A percentile compares a stretch with the other conserved stretches of the same genome.
These are phyloP conservation scores for Orycteropus afer DNA, from an alignment of 2,113 vertebrate genomes.

Conservation along the genomic window DNA sequence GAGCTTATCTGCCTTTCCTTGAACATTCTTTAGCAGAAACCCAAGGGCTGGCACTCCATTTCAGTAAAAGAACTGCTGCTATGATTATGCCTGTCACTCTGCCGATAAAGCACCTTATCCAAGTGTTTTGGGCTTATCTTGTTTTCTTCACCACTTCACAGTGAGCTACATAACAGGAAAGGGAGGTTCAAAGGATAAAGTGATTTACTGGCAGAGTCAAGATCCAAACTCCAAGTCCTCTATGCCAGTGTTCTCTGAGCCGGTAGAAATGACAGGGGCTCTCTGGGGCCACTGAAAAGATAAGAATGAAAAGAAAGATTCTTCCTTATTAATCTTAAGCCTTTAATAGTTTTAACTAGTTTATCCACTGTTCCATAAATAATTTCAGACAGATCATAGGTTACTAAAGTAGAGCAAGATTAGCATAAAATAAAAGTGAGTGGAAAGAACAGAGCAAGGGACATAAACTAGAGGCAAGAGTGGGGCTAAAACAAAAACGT, in stretches of 20 bases:
- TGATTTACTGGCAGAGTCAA: not conserved
- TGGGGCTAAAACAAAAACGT: not conserved
- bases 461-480: not conserved
- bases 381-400: not conserved
- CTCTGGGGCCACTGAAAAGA: not conserved
- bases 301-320: not conserved
- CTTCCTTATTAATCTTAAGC: not conserved
- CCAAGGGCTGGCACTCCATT: not conserved
- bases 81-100: accelerated
- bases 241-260: not conserved
- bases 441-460: not conserved
- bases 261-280: not conserved
- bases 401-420: not conserved
- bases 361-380: not conserved
- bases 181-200: not conserved
- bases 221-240: not conserved
- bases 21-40: not conserved
- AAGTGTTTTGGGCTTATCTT: not conserved
- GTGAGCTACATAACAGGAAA: not conserved
- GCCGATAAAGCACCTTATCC: not conserved
- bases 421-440: not conserved
- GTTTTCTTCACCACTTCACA: not conserved
- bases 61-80: accelerated
- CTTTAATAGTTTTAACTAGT: not conserved
- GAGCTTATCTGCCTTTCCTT: not conserved